Evolutionary conservation across 2,888 invertebrate species (phyloP).

Genomic region (Frankliniella intonsa): DNA sequence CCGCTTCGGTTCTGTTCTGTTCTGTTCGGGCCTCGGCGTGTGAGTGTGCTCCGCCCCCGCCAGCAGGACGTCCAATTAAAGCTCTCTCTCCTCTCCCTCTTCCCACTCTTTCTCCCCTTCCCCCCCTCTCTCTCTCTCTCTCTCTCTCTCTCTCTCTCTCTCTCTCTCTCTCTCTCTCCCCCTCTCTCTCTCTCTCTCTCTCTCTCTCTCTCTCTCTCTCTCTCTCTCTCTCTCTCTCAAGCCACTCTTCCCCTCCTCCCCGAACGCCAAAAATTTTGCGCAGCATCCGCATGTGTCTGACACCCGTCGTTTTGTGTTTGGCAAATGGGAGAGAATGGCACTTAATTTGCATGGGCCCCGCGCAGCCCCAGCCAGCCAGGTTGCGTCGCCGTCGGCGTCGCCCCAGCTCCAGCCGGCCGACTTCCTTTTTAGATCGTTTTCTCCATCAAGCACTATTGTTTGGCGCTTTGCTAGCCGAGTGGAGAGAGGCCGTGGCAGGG

Average conservation of each 20-base stretch:
- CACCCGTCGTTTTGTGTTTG: neutral
- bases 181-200: neutral
- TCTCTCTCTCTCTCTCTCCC: neutral
- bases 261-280: too few species aligned
- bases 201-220: neutral
- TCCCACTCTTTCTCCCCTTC: neutral
- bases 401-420: too few species aligned
- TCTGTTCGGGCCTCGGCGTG: too few species aligned
- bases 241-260: too few species aligned
- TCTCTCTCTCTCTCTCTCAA: neutral
- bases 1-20: too few species aligned
- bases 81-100: neutral
- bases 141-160: neutral
- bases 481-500: neutral
- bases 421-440: constrained; percentile 24
- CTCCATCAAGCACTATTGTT: constrained; percentile 22
- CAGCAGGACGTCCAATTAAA: neutral
- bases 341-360: neutral
- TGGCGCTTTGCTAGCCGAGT: constrained; percentile 12
- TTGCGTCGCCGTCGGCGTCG: too few species aligned
- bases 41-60: neutral
- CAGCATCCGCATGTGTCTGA: neutral
- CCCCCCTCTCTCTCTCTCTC: neutral
- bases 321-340: neutral
- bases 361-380: too few species aligned